Evolutionary conservation across 2,888 invertebrate genomes (phyloP), one percentile per base, ranked within the genome.

Genomic region (Thumatha senex): DNA sequence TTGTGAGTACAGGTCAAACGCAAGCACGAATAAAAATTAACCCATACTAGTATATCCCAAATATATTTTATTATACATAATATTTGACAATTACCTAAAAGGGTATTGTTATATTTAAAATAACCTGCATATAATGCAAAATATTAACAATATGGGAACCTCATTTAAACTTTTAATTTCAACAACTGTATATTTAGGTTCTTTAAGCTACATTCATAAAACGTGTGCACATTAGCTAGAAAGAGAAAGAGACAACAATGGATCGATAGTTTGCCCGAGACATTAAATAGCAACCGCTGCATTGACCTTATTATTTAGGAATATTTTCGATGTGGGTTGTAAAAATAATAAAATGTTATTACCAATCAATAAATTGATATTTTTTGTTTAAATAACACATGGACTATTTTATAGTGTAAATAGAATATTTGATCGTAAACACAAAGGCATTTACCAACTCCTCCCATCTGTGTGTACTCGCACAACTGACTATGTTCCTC

Each of bases 261-360:
- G 87, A 89, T 90, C 91, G 82, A 89, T 90, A 89, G 80, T 86
- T 88, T 86, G 80, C 82, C 62, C 81, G 82, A 88, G 85, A 86
- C 84, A 85, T 86, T 86, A 84, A 89, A 86, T 82, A 80, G 85
- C 82, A 86, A 86, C 79, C 75, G 81, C 87, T 89, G 91, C 90
- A 90, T 84, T 89, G 91, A 81, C 89, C 89, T 89, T 85, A 82
- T 86, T 89, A 85, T 84, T 86, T 81, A 86, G 85, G 79, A 79
- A 76, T 82, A 84, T 72, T 81, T n/a, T 80, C 70, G 66, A 68
- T 79, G 80, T 80, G 76, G 46, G 31, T 38, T 55, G 45, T 63
- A 69, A 60, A 59, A 59, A 53, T 58, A 56, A 60, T 52, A 54
- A 24, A 24, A 24, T 5, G 18, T 24, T 24, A 24, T 54, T 58